These are phyloP conservation scores for Trachelus iudaicus DNA, from an alignment of 2,888 invertebrate species.

Conservation along the genomic window DNA sequence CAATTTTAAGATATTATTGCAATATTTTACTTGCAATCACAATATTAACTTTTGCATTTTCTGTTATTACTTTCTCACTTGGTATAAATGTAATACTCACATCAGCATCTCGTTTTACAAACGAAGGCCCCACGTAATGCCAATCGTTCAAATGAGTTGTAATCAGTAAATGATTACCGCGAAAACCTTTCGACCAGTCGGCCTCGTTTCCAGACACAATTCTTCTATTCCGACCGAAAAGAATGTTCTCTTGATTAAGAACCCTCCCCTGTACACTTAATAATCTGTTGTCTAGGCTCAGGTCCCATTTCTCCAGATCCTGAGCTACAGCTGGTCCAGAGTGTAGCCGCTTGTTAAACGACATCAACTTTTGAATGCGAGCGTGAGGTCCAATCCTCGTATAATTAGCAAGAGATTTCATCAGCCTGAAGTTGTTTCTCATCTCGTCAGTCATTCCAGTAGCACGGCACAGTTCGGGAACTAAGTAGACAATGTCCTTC, in stretches of 20 bases:
- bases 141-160: too few relatives aligned
- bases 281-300: conserved; percentile 75
- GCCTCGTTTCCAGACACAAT: conserved; percentile 69
- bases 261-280: conserved; percentile 76
- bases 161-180: too few relatives aligned
- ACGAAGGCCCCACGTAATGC: too few relatives aligned
- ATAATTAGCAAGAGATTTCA: conserved; percentile 78
- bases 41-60: too few relatives aligned
- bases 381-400: conserved; percentile 79
- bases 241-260: conserved; percentile 74
- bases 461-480: conserved; percentile 87
- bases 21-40: too few relatives aligned
- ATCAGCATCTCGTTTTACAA: too few relatives aligned
- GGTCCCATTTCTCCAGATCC: conserved; percentile 79
- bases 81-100: too few relatives aligned
- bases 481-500: conserved; percentile 74
- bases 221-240: conserved; percentile 64
- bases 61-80: too few relatives aligned
- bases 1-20: too few relatives aligned
- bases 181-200: conserved; percentile 76
- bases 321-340: conserved; percentile 65
- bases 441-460: conserved; percentile 78
- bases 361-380: conserved; percentile 74
- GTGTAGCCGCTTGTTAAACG: conserved; percentile 74
- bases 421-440: conserved; percentile 73